Base-by-base conservation (phyloP, 2,113 vertebrate genomes). In the Galeopterus variegatus region DNA sequence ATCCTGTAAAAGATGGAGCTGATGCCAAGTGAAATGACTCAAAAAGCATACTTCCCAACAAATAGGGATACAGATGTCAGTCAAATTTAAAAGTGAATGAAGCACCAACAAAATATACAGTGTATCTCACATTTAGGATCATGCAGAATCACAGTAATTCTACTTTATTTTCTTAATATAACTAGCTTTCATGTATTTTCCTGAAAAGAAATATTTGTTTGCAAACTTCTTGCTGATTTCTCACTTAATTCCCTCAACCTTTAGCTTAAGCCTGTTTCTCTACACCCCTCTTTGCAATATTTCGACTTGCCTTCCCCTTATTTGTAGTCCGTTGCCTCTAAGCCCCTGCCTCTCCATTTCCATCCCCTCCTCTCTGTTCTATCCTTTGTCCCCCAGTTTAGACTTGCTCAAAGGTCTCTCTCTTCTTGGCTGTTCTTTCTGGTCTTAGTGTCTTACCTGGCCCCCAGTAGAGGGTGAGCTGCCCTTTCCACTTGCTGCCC, bases 371-470 rank as follows among this genome's bases (percentile, higher is more conserved):
- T 65, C 33, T 48, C 72, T 52, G 19, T 12, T 75, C 15, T 33
- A 6, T 45, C 26, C 15, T 26, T 92, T 75, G 33, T 2, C 7
- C 13, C 64, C 15, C 60, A 41, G 41, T 41, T 41, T 41, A 41
- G 41, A 41, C 41, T n/a, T n/a, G n/a, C 26, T 94, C 50, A 48
- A 58, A 0, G 13, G 24, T 70, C 56, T 52, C 11, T 24, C 48
- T 92, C 56, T 69, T 50, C 19, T 77, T 19, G 31, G 10, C 79
- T 67, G 15, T 0, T 80, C n/a, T 54, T 70, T n/a, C 9, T 15
- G 8, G 52, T 67, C 12, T 50, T 65, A 21, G 33, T 10, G 58
- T 67, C 95, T 80, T 95, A 97, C 95, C 95, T 97, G 70, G 15
- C 14, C 94, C 33, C 64, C 12, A 28, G 31, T 24, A 94, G 50